These are phyloP conservation scores for Sorex fumeus DNA, from an alignment of 2,113 vertebrate genomes.

Conservation along the genomic window DNA sequence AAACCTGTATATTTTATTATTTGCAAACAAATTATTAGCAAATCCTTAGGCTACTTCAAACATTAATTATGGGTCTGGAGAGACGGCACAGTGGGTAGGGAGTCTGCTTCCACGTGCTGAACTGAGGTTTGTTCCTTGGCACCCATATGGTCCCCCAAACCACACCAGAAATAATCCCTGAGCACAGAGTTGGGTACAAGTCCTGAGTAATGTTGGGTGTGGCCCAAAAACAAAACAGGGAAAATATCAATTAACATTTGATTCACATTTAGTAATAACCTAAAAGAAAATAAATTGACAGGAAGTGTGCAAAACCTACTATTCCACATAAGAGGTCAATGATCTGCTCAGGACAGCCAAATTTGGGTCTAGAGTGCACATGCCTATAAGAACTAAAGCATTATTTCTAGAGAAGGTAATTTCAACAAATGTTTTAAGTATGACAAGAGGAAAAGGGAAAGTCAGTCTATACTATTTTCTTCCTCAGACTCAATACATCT, in stretches of 20 bases:
- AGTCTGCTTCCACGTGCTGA: no score
- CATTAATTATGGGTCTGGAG: no score
- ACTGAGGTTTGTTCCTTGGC: no score
- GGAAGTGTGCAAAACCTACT: neutral
- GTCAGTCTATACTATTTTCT: neutral
- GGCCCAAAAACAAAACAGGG: neutral
- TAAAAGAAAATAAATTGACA: neutral
- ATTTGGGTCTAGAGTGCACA: neutral
- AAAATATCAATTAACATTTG: constrained; percentile 3
- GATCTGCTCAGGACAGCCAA: neutral
- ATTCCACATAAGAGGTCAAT: neutral
- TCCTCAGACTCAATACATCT: neutral
- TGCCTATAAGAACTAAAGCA: neutral
- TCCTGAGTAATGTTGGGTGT: no score
- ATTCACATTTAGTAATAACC: neutral
- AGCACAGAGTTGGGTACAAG: no score
- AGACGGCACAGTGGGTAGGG: no score
- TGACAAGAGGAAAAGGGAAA: neutral
- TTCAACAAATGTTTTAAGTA: constrained; percentile 31
- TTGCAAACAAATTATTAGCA: neutral
- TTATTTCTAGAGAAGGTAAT: neutral
- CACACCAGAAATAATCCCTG: no score
- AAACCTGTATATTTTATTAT: constrained; percentile 6
- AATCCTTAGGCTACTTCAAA: neutral
- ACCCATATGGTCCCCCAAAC: no score